These are phyloP conservation scores for Cheilosia impressa DNA, from an alignment of 2,888 invertebrate genomes.

Conservation along the genomic window DNA sequence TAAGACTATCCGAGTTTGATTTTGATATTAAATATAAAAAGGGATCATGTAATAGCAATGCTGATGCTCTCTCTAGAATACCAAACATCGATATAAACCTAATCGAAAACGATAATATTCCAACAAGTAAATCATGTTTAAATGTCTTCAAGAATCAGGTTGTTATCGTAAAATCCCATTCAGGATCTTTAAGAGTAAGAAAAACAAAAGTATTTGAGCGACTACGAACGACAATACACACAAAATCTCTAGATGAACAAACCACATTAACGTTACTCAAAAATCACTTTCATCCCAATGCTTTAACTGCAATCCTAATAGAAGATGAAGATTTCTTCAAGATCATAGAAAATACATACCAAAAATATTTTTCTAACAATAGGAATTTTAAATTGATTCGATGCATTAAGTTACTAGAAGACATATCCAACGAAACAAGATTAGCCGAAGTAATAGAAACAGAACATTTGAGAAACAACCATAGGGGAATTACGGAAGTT, in stretches of 20 bases:
- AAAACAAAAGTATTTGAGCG: constrained; percentile 37
- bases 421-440: constrained; percentile 43
- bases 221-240: constrained; percentile 19
- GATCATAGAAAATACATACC: background rate
- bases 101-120: background rate
- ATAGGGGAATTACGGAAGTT: constrained; percentile 62
- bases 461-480: constrained; percentile 65
- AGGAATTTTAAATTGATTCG: constrained; percentile 16
- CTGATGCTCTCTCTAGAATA: constrained; percentile 53
- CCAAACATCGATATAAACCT: constrained; percentile 4
- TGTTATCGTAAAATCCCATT: constrained; percentile 32
- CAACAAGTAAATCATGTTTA: constrained; percentile 11
- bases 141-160: constrained; percentile 37
- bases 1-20: constrained; percentile 78
- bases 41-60: constrained; percentile 54
- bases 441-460: constrained; percentile 45
- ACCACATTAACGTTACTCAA: constrained; percentile 45
- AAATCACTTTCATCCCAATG: constrained; percentile 40
- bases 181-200: constrained; percentile 44
- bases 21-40: constrained; percentile 77
- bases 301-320: constrained; percentile 39
- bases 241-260: constrained; percentile 20
- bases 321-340: constrained; percentile 35
- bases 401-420: constrained; percentile 16
- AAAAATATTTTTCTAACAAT: constrained; percentile 13